Conservation (phyloP, 2,113 vertebrate species). For the Aythya baeri region DNA sequence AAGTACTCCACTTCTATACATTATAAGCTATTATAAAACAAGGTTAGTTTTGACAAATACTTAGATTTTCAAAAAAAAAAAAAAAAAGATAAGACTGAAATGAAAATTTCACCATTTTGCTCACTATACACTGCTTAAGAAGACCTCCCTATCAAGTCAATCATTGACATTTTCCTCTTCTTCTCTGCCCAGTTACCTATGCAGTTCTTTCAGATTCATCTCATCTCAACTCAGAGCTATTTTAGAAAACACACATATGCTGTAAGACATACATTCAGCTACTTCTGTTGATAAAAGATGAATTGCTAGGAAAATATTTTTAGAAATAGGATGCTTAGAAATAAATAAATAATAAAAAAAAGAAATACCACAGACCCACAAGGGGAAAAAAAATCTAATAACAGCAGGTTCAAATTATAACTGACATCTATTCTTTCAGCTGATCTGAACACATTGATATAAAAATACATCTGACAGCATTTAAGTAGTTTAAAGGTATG, state of each 20-base stretch:
- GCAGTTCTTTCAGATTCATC: background rate
- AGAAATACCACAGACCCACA: background rate
- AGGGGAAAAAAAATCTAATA: background rate
- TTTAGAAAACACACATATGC: background rate
- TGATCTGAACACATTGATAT: background rate
- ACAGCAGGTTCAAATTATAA: background rate
- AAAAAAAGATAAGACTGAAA: background rate
- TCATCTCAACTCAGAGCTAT: background rate
- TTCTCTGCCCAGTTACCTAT: background rate
- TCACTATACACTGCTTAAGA: background rate
- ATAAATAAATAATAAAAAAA: background rate
- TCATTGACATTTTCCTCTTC: background rate
- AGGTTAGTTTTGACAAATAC: background rate
- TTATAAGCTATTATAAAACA: background rate
- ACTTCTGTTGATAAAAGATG: background rate
- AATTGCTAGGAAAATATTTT: background rate
- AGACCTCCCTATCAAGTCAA: background rate
- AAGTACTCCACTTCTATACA: background rate
- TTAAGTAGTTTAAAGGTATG: background rate
- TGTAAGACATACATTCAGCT: background rate
- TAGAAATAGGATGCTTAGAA: constrained; percentile 31
- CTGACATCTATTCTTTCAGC: background rate
- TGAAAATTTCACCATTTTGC: background rate
- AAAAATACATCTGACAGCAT: background rate
- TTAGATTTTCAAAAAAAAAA: background rate